Evolutionary conservation across 2,888 invertebrate species (phyloP).

Genomic region (Lithosia quadra): DNA sequence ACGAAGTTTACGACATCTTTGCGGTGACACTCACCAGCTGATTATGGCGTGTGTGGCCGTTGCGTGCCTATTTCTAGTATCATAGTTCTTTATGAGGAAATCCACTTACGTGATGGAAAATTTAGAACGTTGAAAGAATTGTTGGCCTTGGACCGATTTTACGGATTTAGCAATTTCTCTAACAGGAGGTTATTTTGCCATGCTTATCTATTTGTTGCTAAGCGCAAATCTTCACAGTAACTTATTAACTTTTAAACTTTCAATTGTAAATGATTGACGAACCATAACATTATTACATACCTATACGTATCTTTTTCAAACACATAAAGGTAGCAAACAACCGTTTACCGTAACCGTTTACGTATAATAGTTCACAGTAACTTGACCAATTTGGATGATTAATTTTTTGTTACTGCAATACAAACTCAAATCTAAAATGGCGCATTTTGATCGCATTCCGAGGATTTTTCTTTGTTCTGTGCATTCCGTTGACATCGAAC

Average conservation of each 20-base stretch:
- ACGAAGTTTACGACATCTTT: constrained; percentile 69
- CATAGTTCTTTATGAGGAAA: constrained; percentile 29
- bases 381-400: neutral
- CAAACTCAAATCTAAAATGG: no score
- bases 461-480: no score
- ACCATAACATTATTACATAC: no score
- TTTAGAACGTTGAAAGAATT: constrained; percentile 7
- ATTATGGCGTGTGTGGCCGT: constrained; percentile 60
- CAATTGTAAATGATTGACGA: no score
- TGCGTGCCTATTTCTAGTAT: constrained; percentile 42
- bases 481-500: no score
- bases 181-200: neutral
- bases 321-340: no score
- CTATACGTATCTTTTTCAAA: no score
- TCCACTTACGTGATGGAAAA: constrained; percentile 23
- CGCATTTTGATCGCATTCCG: no score
- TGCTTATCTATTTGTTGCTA: neutral
- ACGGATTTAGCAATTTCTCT: neutral
- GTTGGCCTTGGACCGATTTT: neutral
- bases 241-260: no score
- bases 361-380: no score
- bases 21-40: constrained; percentile 58
- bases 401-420: no score
- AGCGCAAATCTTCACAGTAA: neutral
- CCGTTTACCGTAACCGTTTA: no score